A percentile compares a stretch with the other conserved stretches of the same genome.
Conservation (phyloP, 53 echinoderm and acorn worm genomes). For the Mesocentrotus franciscanus region DNA sequence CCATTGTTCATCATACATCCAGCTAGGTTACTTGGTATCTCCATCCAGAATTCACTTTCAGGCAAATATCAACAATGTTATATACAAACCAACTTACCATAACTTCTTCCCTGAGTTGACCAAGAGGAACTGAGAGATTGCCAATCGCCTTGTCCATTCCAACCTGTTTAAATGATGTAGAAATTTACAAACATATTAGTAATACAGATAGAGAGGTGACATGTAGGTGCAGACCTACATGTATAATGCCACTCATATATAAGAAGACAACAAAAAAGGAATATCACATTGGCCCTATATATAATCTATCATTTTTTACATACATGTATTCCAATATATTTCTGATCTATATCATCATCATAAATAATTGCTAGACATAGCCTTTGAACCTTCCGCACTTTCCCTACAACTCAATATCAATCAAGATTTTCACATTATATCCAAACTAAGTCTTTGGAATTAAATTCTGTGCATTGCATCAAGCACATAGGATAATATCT, state of each 20-base stretch:
- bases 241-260: not conserved
- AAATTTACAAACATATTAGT: not conserved
- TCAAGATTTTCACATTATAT: too few species aligned
- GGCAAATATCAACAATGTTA: not conserved
- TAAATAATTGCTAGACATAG: too few species aligned
- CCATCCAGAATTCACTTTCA: not conserved
- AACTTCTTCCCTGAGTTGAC: constrained; percentile 91
- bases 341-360: too few species aligned
- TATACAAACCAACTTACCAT: constrained; percentile 73
- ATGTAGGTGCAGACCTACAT: not conserved
- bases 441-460: too few species aligned
- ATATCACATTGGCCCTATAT: not conserved
- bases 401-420: too few species aligned
- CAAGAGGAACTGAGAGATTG: constrained; percentile 89
- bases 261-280: not conserved
- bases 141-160: constrained; percentile 95
- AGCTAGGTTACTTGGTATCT: too few species aligned
- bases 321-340: too few species aligned
- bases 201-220: not conserved
- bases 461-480: too few species aligned
- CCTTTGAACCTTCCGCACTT: too few species aligned
- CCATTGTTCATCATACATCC: too few species aligned
- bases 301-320: too few species aligned
- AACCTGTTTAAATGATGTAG: constrained; percentile 73
- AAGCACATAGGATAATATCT: too few species aligned